Percentiles rank a stretch among this genome's conserved stretches.
Evolutionary conservation across 2,888 invertebrate species (phyloP).

Genomic region (Leptinotarsa juncta): DNA sequence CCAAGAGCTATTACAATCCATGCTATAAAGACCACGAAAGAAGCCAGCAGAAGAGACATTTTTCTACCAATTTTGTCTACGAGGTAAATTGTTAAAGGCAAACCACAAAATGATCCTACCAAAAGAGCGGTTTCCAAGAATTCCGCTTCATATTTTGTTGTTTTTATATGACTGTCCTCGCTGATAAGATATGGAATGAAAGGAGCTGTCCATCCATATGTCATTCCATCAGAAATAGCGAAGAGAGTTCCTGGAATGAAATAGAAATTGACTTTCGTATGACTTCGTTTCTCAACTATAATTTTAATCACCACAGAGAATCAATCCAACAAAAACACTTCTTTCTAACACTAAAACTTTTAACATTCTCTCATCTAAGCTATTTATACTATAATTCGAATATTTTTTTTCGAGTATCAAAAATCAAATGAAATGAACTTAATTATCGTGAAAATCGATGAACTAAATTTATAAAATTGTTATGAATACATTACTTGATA

Average conservation of each 20-base stretch:
- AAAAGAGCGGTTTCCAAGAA: slow-evolving; percentile 56
- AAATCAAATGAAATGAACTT: no score
- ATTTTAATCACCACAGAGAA: no score
- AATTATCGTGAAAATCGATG: no score
- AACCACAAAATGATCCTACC: slow-evolving; percentile 55
- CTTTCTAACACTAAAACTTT: no score
- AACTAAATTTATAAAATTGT: no score
- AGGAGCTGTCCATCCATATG: slow-evolving; percentile 64
- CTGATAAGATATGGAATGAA: slow-evolving; percentile 59
- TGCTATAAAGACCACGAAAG: slow-evolving; percentile 57
- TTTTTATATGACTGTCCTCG: slow-evolving; percentile 57
- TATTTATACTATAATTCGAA: no score
- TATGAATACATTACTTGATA: no score
- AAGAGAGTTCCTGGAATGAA: slow-evolving; percentile 60
- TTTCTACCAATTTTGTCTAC: slow-evolving; percentile 61
- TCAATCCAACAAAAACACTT: no score
- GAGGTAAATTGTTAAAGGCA: slow-evolving; percentile 61
- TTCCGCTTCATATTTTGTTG: slow-evolving; percentile 52
- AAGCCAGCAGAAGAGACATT: slow-evolving; percentile 60
- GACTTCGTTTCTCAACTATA: no score
- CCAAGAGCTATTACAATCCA: slow-evolving; percentile 61
- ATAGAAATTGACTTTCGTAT: no score
- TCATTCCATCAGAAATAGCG: slow-evolving; percentile 64
- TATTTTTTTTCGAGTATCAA: no score
- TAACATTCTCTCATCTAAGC: no score